These are phyloP conservation scores for Zosterops borbonicus DNA, from an alignment of 2,113 vertebrate species.

Conservation along the genomic window DNA sequence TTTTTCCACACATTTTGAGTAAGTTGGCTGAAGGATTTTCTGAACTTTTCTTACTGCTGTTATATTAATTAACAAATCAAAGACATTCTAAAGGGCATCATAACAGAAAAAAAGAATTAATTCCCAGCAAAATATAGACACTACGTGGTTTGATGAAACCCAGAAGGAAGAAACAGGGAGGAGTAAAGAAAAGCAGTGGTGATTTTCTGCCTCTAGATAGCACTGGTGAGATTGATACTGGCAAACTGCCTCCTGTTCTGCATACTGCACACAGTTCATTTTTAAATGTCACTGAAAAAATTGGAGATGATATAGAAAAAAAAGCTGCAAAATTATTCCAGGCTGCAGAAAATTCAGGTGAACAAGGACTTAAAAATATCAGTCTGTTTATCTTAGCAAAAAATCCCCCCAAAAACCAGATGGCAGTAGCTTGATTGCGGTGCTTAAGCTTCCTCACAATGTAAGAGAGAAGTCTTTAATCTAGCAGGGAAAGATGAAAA, in stretches of 20 bases:
- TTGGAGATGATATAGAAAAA: not conserved
- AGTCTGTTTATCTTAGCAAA: not conserved
- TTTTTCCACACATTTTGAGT: not conserved
- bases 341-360: not conserved
- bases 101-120: not conserved
- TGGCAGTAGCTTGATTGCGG: not conserved
- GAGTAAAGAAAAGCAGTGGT: not conserved
- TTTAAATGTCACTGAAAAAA: not conserved
- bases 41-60: not conserved
- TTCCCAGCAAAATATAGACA: not conserved
- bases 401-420: not conserved
- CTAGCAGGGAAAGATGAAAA: not conserved
- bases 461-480: not conserved
- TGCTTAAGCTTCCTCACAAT: not conserved
- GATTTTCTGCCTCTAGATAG: conserved; percentile 13
- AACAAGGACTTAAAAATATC: not conserved
- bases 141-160: not conserved
- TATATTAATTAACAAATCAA: not conserved
- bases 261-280: not conserved
- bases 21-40: not conserved
- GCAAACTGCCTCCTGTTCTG: not conserved
- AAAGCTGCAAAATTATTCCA: not conserved
- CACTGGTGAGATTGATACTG: not conserved
- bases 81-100: not conserved
- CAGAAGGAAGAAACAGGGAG: not conserved